Evolutionary conservation across 2,888 invertebrate genomes (phyloP).

Genomic region (Helleia helle): DNA sequence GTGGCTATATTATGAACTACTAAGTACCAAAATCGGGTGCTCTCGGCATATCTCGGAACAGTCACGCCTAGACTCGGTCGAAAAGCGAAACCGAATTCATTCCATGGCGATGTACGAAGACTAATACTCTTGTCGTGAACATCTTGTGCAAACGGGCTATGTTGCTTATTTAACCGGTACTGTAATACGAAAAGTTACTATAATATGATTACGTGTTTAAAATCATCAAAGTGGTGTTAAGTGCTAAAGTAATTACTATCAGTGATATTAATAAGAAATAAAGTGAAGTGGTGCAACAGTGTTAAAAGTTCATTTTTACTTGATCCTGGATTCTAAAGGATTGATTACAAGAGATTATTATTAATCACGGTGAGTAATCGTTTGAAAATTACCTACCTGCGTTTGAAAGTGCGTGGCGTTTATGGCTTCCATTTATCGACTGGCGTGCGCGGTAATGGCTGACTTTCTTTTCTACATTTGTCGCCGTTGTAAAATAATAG

Average conservation of each 20-base stretch:
- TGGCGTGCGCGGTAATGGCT: constrained; percentile 71
- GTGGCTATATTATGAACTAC: constrained; percentile 26
- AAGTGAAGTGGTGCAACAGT: constrained; percentile 65
- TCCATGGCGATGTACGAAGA: constrained; percentile 69
- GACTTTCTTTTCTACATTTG: constrained; percentile 53
- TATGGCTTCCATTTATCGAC: constrained; percentile 69
- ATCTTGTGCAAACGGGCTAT: constrained; percentile 58
- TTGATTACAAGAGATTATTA: constrained; percentile 50
- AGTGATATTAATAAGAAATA: constrained; percentile 51
- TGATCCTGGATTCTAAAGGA: constrained; percentile 61
- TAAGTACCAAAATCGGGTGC: constrained; percentile 36
- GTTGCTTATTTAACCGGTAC: constrained; percentile 55
- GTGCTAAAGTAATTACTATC: constrained; percentile 34
- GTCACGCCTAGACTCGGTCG: constrained; percentile 73
- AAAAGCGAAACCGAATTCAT: constrained; percentile 69
- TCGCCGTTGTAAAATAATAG: constrained; percentile 31
- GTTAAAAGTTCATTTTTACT: constrained; percentile 35
- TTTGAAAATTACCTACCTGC: constrained; percentile 21
- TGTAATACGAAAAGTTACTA: constrained; percentile 44
- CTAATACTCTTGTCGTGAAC: constrained; percentile 70
- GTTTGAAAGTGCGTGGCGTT: constrained; percentile 47
- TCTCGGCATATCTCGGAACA: constrained; percentile 58
- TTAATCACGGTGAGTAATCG: constrained; percentile 47
- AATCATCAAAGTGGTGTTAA: constrained; percentile 1
- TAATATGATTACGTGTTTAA: constrained; percentile 59